Conservation (phyloP, 2,797 vertebrate species). For the Amphiprion clarkii region DNA sequence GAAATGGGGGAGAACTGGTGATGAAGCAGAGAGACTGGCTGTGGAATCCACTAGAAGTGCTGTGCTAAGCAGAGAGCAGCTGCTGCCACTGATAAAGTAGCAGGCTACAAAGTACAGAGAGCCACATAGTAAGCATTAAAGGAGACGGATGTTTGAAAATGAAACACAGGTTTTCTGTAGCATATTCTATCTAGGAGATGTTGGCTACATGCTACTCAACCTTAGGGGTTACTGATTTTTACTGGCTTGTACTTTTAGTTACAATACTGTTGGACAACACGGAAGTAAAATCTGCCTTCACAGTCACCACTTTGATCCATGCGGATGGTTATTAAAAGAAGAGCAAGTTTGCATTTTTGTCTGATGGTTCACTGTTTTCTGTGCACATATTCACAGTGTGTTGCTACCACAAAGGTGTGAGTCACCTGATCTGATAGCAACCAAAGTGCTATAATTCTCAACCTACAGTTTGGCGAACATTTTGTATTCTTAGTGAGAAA, state of each 20-base stretch:
- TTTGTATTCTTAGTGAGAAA: conserved; percentile 30
- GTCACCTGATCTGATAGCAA: conserved; percentile 56
- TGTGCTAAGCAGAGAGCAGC: neutral
- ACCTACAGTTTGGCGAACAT: conserved; percentile 53
- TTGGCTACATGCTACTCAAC: conserved; percentile 20
- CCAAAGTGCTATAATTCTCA: conserved; percentile 48
- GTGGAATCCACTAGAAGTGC: neutral
- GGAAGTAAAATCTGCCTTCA: conserved; percentile 8
- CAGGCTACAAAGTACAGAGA: neutral
- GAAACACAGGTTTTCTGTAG: conserved; percentile 16
- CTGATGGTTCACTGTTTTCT: conserved; percentile 15
- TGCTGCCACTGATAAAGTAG: neutral
- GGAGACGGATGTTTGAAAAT: conserved; percentile 27
- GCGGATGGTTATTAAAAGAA: conserved; percentile 3
- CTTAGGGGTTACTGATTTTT: conserved; percentile 3
- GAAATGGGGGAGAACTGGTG: neutral
- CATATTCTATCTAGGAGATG: conserved; percentile 23
- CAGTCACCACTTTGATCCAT: conserved; percentile 13
- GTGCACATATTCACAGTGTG: conserved; percentile 61
- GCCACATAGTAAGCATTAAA: conserved; percentile 1
- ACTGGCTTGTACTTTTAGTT: conserved; percentile 13
- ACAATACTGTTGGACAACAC: conserved; percentile 11
- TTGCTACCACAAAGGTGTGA: conserved; percentile 45
- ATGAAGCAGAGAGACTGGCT: neutral
- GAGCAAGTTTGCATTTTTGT: conserved; percentile 19